A percentile compares a stretch with the other conserved stretches of the same genome.
These are phyloP conservation scores for Equus przewalskii DNA, from an alignment of 2,113 vertebrate genomes.

Conservation along the genomic window DNA sequence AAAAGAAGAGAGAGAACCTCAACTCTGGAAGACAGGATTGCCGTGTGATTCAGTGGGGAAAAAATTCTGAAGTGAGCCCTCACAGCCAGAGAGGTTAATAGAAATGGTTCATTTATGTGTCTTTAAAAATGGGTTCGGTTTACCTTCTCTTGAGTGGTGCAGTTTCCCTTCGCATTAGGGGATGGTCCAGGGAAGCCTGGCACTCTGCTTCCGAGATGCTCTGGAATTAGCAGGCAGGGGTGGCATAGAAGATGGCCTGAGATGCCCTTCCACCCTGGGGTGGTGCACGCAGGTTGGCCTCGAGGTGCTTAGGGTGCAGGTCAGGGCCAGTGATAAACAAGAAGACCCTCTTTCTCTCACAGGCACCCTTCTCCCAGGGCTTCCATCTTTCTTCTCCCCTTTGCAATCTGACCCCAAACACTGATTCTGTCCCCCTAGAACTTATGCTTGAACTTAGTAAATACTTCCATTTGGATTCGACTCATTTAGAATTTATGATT, in stretches of 20 bases:
- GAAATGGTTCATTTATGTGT: accelerated
- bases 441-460: background rate
- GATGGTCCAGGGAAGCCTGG: accelerated
- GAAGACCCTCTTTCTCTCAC: background rate
- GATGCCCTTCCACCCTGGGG: accelerated
- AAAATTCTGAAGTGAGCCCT: accelerated
- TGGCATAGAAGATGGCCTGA: accelerated
- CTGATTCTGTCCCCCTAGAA: background rate
- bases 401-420: background rate
- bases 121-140: background rate
- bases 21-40: accelerated
- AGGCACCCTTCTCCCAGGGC: too few species aligned
- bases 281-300: too few species aligned
- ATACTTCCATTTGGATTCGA: background rate
- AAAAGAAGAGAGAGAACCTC: background rate
- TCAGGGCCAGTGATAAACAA: accelerated
- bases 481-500: background rate
- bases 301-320: background rate
- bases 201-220: background rate
- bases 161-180: too few species aligned
- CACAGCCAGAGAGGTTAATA: accelerated
- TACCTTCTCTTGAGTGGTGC: background rate
- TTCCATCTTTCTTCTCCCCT: background rate
- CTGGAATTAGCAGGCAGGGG: background rate
- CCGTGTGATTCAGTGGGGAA: accelerated